Evolutionary conservation across 2,113 vertebrate genomes (phyloP).

Genomic region (Hemicordylus capensis): DNA sequence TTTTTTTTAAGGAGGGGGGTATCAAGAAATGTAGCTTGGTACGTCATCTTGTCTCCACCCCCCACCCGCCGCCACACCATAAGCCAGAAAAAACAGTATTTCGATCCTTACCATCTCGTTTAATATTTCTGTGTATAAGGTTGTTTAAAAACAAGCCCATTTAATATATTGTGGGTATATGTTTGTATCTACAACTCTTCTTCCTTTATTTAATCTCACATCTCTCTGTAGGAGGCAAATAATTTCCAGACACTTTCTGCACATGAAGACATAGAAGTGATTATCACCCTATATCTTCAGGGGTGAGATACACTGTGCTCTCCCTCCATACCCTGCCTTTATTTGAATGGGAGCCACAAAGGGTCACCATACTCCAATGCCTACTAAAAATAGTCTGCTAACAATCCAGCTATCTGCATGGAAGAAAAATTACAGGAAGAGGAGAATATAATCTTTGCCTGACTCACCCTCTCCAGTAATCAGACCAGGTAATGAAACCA

Average conservation of each 20-base stretch:
- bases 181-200: conserved; percentile 23
- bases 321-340: conserved; percentile 18
- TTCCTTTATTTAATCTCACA: conserved; percentile 48
- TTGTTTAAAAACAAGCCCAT: conserved; percentile 22
- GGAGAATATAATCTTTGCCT: conserved; percentile 53
- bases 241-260: conserved; percentile 57
- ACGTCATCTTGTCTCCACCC: background rate
- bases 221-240: conserved; percentile 47
- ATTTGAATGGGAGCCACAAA: conserved; percentile 61
- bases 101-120: conserved; percentile 32
- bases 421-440: conserved; percentile 64
- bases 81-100: background rate
- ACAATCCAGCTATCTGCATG: conserved; percentile 58
- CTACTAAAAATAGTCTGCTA: conserved; percentile 69
- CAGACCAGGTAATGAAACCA: conserved; percentile 63
- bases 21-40: conserved; percentile 35
- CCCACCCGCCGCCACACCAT: too few species aligned
- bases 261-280: conserved; percentile 42
- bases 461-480: conserved; percentile 51
- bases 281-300: background rate
- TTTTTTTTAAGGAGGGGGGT: conserved; percentile 25
- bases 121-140: conserved; percentile 26
- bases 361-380: conserved; percentile 63
- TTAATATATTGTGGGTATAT: conserved; percentile 37
- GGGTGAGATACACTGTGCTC: conserved; percentile 11